Evolutionary conservation across 2,888 invertebrate genomes (phyloP).

Genomic region (Apocheima hispidaria): DNA sequence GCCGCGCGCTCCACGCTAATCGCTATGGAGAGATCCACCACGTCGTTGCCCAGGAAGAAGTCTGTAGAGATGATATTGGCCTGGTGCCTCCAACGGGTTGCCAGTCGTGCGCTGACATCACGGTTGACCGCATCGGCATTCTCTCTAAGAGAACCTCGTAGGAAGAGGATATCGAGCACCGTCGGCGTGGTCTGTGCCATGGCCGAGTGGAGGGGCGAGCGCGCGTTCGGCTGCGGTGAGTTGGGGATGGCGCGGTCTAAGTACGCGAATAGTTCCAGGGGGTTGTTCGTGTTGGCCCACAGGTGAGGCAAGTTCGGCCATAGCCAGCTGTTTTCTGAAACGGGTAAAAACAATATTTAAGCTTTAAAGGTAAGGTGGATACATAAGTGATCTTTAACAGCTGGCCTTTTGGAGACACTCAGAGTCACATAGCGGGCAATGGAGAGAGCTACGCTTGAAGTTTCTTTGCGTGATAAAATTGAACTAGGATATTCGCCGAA

Average conservation of each 20-base stretch:
- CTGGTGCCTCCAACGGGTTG: slow-evolving; percentile 88
- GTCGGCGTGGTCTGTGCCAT: slow-evolving; percentile 92
- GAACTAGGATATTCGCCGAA: no score
- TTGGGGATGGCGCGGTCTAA: slow-evolving; percentile 73
- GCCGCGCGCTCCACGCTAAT: slow-evolving; percentile 75
- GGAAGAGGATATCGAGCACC: slow-evolving; percentile 86
- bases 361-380: no score
- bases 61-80: slow-evolving; percentile 91
- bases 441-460: no score
- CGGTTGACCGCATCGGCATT: slow-evolving; percentile 89
- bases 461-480: no score
- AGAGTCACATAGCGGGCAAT: no score
- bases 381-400: no score
- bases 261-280: slow-evolving; percentile 68
- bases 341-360: not conserved
- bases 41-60: slow-evolving; percentile 90
- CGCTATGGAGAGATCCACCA: slow-evolving; percentile 88
- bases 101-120: slow-evolving; percentile 89
- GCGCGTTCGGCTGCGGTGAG: slow-evolving; percentile 71
- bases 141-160: slow-evolving; percentile 87
- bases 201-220: slow-evolving; percentile 86
- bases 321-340: slow-evolving; percentile 86
- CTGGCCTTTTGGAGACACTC: no score
- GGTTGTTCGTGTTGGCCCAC: slow-evolving; percentile 87
- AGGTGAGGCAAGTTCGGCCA: slow-evolving; percentile 88